Evolutionary conservation across 2,797 vertebrate genomes (phyloP), one percentile per base, ranked within the genome.

Genomic region (Threskiornis aethiopicus): DNA sequence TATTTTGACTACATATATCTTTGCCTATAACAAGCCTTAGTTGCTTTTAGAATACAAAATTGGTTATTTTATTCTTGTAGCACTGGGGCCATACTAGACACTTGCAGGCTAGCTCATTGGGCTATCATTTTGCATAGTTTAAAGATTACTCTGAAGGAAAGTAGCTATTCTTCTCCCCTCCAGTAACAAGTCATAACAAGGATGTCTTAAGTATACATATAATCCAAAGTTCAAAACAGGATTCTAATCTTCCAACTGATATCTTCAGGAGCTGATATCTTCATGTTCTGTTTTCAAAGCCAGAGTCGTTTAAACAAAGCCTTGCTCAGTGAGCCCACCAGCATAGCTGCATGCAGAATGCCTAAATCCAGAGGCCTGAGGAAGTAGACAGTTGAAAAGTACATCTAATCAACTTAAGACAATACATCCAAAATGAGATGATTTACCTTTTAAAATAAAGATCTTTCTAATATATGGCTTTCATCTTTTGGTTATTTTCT

Each of bases 311-410:
- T 54, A 72, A 59, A 66, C 28, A 78, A 61, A 76, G 9, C 6
- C 31, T 69, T 72, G 8, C 11, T 73, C 9, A 51, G 19, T 0
- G 0, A 76, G 12, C 8, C 16, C 24, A 86, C 13, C 9, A 28
- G 47, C 2, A 1, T 5, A 78, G 31, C 28, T 52, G 8, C 42
- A 62, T 22, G 44, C 2, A 58, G 73, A 78, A 41, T 10, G 35
- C 4, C 7, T n/a, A 37, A 73, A 52, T 47, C 15, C 25, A 52
- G 18, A 47, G 25, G 49, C 14, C 3, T 54, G 15, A 52, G 20
- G 1, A 6, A 44, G 4, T 6, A 16, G 1, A 18, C 11, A 35
- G 11, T 0, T 49, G n/a, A 57, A 71, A 91, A 65, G 9, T 21
- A 58, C 35, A 79, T 28, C 28, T 19, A 55, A 76, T 15, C 7